Percentiles rank a stretch among this genome's conserved stretches.
phyloP scores from a whole-genome alignment of 2,888 invertebrate genomes.

The Oligia strigilis region DNA sequence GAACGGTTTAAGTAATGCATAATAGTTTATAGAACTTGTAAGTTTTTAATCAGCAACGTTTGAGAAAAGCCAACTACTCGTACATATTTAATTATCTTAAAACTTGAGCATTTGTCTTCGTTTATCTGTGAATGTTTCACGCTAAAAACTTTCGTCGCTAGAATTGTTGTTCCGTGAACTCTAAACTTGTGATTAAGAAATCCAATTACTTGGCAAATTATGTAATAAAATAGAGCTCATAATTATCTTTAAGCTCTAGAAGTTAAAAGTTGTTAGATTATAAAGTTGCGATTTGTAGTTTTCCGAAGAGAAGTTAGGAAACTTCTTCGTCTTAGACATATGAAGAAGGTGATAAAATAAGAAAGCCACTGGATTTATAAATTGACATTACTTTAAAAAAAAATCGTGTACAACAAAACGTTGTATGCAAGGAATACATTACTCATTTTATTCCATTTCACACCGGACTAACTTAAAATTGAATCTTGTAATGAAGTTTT shows the following conservation, averaged over 20 bases:
- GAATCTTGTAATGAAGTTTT: not conserved
- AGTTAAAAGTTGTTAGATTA: not conserved
- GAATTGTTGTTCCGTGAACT: not conserved
- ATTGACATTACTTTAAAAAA: not conserved
- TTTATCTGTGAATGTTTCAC: constrained; percentile 3
- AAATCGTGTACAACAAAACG: not conserved
- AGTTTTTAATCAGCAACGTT: constrained; percentile 12
- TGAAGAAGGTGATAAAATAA: not conserved
- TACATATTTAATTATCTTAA: not conserved
- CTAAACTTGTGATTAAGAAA: not conserved
- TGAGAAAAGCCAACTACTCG: not conserved
- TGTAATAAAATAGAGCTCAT: not conserved
- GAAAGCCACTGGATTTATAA: not conserved
- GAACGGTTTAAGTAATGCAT: not conserved
- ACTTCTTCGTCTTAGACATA: not conserved
- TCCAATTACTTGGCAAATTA: constrained; percentile 8
- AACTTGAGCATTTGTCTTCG: not conserved
- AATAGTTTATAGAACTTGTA: too few species aligned
- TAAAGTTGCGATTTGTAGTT: constrained; percentile 13
- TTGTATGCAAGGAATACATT: not conserved
- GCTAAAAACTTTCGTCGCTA: constrained; percentile 10
- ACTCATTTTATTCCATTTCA: not conserved
- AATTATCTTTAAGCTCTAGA: not conserved
- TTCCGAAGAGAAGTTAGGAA: not conserved
- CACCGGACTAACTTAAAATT: not conserved